phyloP scores from a whole-genome alignment of 2,888 invertebrate species.

The Drosophila monieri region DNA sequence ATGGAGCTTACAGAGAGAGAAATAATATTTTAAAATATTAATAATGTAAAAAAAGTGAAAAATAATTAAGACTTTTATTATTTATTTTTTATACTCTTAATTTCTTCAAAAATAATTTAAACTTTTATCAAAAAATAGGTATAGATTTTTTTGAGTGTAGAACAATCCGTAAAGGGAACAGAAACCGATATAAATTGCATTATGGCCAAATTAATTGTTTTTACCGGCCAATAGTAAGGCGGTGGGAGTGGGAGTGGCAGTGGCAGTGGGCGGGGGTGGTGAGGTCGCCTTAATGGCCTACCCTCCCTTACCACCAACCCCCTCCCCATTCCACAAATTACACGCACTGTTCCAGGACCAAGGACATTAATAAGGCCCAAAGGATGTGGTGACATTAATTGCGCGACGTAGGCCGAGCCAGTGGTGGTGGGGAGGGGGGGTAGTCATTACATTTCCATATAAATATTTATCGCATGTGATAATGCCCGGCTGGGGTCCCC shows the following conservation, averaged over 20 bases:
- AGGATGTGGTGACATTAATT: constrained; percentile 79
- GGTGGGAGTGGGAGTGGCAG: background rate
- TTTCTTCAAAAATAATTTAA: background rate
- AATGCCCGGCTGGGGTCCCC: constrained; percentile 49
- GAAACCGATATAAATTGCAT: constrained; percentile 79
- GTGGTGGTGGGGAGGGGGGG: background rate
- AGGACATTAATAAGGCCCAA: constrained; percentile 80
- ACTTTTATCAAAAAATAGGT: no score
- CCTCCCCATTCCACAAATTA: background rate
- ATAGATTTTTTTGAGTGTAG: constrained; percentile 15
- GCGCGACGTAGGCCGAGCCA: constrained; percentile 58
- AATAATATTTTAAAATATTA: background rate
- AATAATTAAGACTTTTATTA: background rate
- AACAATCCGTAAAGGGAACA: constrained; percentile 35
- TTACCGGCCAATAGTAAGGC: constrained; percentile 57
- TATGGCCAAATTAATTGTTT: constrained; percentile 79
- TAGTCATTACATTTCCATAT: constrained; percentile 79
- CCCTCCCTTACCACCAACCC: constrained; percentile 7
- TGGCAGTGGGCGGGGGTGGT: no score
- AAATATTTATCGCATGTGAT: constrained; percentile 80
- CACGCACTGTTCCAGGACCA: constrained; percentile 38
- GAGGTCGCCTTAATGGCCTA: constrained; percentile 67
- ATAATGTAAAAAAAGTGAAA: background rate
- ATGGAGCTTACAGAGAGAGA: constrained; percentile 7
- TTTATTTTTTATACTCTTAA: background rate